Evolutionary conservation across 2,113 vertebrate species (phyloP).

Genomic region (Apistogramma diplotaenia): DNA sequence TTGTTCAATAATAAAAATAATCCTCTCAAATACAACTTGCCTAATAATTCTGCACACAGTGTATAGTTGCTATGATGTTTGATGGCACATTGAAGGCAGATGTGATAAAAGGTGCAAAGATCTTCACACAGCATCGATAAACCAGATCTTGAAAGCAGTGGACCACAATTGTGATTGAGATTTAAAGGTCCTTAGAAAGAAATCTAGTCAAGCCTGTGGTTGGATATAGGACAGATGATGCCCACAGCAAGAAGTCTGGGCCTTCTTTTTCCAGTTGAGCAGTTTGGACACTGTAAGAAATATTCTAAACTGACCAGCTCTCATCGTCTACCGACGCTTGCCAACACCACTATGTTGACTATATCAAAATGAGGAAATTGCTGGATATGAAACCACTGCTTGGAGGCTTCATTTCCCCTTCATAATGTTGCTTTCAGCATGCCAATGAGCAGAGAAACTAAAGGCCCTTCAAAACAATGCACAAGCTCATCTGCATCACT

Average conservation of each 20-base stretch:
- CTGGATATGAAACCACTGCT: slow-evolving; percentile 16
- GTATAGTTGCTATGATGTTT: neutral
- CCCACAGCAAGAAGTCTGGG: neutral
- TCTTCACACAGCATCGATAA: neutral
- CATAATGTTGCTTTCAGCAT: neutral
- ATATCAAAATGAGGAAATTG: slow-evolving; percentile 49
- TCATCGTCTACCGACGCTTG: neutral
- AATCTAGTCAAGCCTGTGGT: slow-evolving; percentile 13
- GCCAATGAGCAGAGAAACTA: neutral
- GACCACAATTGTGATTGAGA: neutral
- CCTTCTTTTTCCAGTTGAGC: neutral
- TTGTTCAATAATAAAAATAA: no score
- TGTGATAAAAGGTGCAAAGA: neutral
- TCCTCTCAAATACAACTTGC: no score
- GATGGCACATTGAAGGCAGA: neutral
- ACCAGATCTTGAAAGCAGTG: neutral
- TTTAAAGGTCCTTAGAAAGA: slow-evolving; percentile 1
- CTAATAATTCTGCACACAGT: no score
- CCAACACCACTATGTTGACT: neutral
- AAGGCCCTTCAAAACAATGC: neutral
- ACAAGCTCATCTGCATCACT: neutral
- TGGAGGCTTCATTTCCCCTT: slow-evolving; percentile 55
- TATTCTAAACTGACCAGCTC: neutral
- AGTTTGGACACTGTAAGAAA: neutral
- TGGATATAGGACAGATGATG: neutral